Percentiles rank a stretch among this genome's conserved stretches.
Conservation (phyloP, 2,113 vertebrate genomes). For the Apus apus region DNA sequence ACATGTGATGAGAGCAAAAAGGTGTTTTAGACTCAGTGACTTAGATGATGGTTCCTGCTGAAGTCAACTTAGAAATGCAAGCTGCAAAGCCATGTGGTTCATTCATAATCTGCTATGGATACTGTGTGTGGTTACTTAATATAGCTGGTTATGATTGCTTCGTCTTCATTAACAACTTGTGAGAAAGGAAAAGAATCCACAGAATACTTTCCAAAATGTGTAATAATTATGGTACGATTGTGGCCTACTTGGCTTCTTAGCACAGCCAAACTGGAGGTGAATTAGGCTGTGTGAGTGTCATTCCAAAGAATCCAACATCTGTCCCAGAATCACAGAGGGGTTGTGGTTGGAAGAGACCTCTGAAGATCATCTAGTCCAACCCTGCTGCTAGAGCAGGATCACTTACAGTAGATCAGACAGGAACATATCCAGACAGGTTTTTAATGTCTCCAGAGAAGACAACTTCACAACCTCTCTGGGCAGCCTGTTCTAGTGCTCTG, state of each 20-base stretch:
- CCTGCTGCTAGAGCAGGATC: too few species aligned
- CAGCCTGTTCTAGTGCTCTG: too few species aligned
- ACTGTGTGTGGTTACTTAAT: neutral
- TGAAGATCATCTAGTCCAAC: too few species aligned
- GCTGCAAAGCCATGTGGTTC: neutral
- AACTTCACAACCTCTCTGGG: too few species aligned
- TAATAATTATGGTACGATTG: neutral
- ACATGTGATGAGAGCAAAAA: neutral
- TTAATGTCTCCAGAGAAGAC: too few species aligned
- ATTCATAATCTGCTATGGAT: neutral
- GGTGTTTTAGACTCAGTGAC: neutral
- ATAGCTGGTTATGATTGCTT: neutral
- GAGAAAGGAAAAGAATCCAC: neutral
- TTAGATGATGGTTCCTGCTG: neutral
- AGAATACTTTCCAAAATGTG: neutral
- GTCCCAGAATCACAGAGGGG: neutral
- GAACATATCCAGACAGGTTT: too few species aligned
- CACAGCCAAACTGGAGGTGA: neutral
- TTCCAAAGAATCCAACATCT: neutral
- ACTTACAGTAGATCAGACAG: too few species aligned
- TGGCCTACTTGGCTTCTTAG: neutral
- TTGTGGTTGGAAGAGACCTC: too few species aligned
- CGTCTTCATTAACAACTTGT: neutral
- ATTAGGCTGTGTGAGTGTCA: neutral
- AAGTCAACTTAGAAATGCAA: neutral